These are phyloP conservation scores for Holothuria glaberrima DNA, from an alignment of 35 echinoderm and acorn worm genomes.

Conservation along the genomic window DNA sequence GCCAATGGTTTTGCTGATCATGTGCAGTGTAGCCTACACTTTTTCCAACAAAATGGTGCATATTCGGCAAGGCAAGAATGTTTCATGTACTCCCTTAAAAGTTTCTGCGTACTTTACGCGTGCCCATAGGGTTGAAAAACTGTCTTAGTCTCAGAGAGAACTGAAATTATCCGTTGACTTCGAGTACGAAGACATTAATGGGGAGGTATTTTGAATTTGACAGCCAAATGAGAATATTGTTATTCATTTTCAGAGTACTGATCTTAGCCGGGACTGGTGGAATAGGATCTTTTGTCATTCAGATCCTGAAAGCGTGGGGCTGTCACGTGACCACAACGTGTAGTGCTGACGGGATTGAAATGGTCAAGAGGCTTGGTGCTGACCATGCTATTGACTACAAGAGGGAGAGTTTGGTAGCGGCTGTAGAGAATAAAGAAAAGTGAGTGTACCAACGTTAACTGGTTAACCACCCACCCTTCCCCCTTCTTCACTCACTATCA, in stretches of 20 bases:
- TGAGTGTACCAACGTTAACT: background rate
- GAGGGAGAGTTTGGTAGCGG: conserved; percentile 54
- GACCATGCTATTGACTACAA: conserved; percentile 87
- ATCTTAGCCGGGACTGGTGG: conserved; percentile 85
- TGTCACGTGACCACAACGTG: conserved; percentile 96
- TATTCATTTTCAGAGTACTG: conserved; percentile 64
- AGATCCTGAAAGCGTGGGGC: conserved; percentile 94
- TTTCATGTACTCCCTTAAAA: no score
- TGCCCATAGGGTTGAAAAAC: background rate
- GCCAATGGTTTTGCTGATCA: no score
- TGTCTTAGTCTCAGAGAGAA: no score
- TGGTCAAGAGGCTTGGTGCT: conserved; percentile 75
- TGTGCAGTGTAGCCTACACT: no score
- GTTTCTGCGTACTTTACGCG: no score
- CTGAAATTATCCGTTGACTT: no score
- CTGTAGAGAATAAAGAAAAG: conserved; percentile 40
- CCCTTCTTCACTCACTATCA: no score
- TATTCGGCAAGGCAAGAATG: no score
- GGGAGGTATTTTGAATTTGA: no score
- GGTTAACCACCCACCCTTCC: no score
- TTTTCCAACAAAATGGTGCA: no score
- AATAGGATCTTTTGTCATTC: conserved; percentile 82
- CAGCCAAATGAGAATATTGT: background rate
- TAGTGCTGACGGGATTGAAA: conserved; percentile 53
- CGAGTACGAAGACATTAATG: no score